A percentile compares a stretch with the other conserved stretches of the same genome.
Evolutionary conservation across 2,113 vertebrate species (phyloP).

Genomic region (Datnioides undecimradiatus): DNA sequence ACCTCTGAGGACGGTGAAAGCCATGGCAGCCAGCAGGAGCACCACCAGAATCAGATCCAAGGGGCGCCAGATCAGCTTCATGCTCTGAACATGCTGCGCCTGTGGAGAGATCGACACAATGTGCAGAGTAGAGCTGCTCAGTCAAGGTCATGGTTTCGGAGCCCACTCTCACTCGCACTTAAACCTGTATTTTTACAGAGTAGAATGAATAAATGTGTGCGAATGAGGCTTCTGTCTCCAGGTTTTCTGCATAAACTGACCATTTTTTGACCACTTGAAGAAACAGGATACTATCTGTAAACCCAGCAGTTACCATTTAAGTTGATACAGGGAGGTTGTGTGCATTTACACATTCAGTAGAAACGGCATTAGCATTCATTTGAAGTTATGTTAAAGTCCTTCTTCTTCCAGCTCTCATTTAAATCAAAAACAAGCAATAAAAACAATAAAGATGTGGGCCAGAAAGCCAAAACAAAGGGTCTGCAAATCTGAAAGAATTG

Average conservation of each 20-base stretch:
- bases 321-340: too few relatives aligned
- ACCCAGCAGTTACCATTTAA: too few relatives aligned
- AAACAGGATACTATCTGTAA: too few relatives aligned
- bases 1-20: constrained; percentile 90
- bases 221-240: neutral
- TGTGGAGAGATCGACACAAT: constrained; percentile 53
- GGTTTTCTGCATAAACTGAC: neutral
- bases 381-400: too few relatives aligned
- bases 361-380: too few relatives aligned
- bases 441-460: rapidly evolving
- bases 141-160: neutral
- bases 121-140: neutral
- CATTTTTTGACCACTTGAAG: neutral
- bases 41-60: constrained; percentile 83
- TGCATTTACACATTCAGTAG: too few relatives aligned
- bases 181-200: neutral
- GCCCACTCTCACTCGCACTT: neutral
- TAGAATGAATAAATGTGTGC: neutral
- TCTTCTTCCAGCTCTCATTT: too few relatives aligned
- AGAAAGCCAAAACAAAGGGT: neutral
- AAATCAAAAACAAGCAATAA: too few relatives aligned
- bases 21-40: constrained; percentile 80
- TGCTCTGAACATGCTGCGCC: constrained; percentile 86
- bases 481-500: neutral
- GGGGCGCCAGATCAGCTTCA: constrained; percentile 85